These are phyloP conservation scores for Vulpes lagopus DNA, from an alignment of 2,113 vertebrate species.

Conservation along the genomic window DNA sequence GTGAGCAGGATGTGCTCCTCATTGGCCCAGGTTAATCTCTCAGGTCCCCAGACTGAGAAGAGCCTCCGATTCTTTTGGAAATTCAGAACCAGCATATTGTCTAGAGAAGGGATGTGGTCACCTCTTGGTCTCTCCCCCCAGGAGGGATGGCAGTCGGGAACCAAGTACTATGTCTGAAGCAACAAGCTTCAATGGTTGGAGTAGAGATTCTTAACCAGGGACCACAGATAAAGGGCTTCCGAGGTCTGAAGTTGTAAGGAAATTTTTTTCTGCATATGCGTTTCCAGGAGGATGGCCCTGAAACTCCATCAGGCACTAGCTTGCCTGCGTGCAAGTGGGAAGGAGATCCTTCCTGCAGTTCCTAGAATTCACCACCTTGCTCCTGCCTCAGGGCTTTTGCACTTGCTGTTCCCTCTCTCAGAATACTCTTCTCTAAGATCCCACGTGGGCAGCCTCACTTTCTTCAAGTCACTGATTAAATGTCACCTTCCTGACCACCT, in stretches of 20 bases:
- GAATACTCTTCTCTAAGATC: background rate
- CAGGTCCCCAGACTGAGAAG: background rate
- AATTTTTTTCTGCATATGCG: too few relatives aligned
- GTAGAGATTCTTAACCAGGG: background rate
- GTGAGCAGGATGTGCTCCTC: background rate
- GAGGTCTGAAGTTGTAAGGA: background rate
- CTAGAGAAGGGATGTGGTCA: background rate
- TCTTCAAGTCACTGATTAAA: background rate
- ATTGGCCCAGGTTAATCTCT: background rate
- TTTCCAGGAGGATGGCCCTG: background rate
- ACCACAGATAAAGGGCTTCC: background rate
- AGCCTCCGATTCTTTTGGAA: background rate
- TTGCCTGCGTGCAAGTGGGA: background rate
- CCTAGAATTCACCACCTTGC: background rate
- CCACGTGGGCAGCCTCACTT: background rate
- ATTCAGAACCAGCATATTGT: background rate
- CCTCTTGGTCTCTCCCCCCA: fast-evolving
- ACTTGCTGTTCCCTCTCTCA: background rate
- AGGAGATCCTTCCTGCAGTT: background rate
- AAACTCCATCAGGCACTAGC: background rate
- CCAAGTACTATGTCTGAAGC: background rate
- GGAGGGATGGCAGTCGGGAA: background rate
- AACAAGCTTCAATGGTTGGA: background rate
- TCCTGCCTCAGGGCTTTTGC: background rate
- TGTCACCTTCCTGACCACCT: background rate